Conservation (phyloP, 1,140 invertebrate species). For the Papilio glaucus region DNA sequence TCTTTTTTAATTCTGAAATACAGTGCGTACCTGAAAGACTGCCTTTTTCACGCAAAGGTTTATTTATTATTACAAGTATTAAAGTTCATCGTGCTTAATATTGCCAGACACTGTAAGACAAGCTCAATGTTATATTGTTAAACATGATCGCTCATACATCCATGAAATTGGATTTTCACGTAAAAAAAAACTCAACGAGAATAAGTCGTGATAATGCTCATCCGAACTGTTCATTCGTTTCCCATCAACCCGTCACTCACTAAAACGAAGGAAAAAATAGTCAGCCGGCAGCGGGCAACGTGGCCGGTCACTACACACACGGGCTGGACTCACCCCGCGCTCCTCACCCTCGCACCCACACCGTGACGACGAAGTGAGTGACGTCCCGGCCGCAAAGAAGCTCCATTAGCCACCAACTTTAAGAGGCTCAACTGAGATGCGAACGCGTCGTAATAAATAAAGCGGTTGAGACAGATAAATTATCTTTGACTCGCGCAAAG, state of each 20-base stretch:
- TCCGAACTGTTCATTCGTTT: conserved; percentile 52
- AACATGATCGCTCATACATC: neutral
- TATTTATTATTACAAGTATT: neutral
- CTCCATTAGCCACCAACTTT: conserved; percentile 80
- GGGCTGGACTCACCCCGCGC: conserved; percentile 40
- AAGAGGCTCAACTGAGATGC: conserved; percentile 77
- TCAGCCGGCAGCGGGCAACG: conserved; percentile 40
- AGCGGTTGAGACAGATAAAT: conserved; percentile 82
- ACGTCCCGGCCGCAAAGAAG: conserved; percentile 73
- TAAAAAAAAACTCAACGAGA: conserved; percentile 3
- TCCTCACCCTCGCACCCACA: conserved; percentile 38
- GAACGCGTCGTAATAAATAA: conserved; percentile 82
- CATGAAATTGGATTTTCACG: conserved; percentile 21
- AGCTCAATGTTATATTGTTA: neutral
- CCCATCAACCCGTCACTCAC: conserved; percentile 60
- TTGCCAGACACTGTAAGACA: neutral
- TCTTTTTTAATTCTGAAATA: too few relatives aligned
- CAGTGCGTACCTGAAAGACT: too few relatives aligned
- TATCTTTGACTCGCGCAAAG: conserved; percentile 81
- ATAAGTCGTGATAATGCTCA: conserved; percentile 44
- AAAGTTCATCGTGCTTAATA: neutral
- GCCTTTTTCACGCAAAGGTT: neutral
- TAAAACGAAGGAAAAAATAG: conserved; percentile 60
- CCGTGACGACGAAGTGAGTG: conserved; percentile 54
- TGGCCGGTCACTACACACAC: conserved; percentile 56